phyloP scores from a whole-genome alignment of 2,113 vertebrate species.

The Baryphthengus martii region DNA sequence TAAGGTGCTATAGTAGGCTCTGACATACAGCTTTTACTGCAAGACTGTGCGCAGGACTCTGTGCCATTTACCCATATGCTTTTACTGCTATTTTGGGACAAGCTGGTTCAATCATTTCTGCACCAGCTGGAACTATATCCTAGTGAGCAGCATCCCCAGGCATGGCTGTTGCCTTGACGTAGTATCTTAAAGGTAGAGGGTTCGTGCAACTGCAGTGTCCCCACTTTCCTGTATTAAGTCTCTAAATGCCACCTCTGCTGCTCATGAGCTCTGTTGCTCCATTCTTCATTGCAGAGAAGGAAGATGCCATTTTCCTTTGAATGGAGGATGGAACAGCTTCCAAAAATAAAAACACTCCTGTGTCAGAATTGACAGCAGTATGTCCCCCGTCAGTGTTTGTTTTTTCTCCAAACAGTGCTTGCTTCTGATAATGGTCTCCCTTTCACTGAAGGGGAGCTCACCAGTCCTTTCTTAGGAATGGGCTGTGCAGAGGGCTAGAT shows the following conservation, averaged over 20 bases:
- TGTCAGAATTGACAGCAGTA: not conserved
- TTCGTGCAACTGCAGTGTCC: not conserved
- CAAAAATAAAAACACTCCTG: not conserved
- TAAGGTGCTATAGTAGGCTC: not conserved
- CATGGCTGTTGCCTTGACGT: not conserved
- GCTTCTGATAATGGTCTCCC: not conserved
- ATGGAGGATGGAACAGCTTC: not conserved
- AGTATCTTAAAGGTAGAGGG: not conserved
- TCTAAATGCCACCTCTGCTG: not conserved
- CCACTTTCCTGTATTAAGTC: not conserved
- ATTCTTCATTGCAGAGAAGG: not conserved
- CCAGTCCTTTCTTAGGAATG: not conserved
- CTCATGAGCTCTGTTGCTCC: not conserved
- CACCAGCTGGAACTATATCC: conserved; percentile 27
- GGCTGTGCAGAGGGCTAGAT: not conserved
- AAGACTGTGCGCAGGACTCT: not conserved
- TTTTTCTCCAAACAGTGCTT: not conserved
- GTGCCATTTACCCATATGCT: conserved; percentile 26
- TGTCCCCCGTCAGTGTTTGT: not conserved
- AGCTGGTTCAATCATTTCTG: conserved; percentile 19
- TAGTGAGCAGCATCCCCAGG: not conserved
- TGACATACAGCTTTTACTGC: not conserved
- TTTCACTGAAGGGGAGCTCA: not conserved
- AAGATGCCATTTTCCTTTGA: not conserved
- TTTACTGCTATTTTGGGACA: conserved; percentile 43